Conservation (phyloP, 2,113 vertebrate species). For the Labeo catla region DNA sequence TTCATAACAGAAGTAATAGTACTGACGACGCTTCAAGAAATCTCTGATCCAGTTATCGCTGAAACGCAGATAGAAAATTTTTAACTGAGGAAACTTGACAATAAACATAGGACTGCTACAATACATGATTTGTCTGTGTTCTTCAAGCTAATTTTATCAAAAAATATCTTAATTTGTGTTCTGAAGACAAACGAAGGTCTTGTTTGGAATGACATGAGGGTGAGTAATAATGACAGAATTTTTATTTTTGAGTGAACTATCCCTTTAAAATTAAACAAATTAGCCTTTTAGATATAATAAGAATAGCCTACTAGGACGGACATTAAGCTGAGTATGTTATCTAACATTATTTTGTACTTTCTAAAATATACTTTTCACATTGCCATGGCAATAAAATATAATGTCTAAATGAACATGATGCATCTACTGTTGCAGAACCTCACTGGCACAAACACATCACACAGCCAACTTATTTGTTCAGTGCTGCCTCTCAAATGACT, state of each 20-base stretch:
- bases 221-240: no score
- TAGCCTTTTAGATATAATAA: neutral
- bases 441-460: neutral
- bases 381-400: slow-evolving; percentile 1
- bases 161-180: neutral
- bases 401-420: neutral
- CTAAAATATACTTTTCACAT: neutral
- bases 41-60: no score
- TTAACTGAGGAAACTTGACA: no score
- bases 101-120: no score
- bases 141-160: neutral
- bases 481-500: neutral
- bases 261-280: no score
- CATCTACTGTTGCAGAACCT: neutral
- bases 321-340: neutral
- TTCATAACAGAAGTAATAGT: no score
- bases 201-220: no score
- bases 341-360: neutral
- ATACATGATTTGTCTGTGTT: no score
- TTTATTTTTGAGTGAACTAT: no score
- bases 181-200: no score
- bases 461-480: neutral
- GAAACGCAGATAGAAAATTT: no score
- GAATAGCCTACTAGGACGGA: neutral
- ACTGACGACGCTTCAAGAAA: no score